Percentiles rank a stretch among this genome's conserved stretches.
phyloP scores from a whole-genome alignment of 2,888 invertebrate species.

The Amphiduros pacificus region DNA sequence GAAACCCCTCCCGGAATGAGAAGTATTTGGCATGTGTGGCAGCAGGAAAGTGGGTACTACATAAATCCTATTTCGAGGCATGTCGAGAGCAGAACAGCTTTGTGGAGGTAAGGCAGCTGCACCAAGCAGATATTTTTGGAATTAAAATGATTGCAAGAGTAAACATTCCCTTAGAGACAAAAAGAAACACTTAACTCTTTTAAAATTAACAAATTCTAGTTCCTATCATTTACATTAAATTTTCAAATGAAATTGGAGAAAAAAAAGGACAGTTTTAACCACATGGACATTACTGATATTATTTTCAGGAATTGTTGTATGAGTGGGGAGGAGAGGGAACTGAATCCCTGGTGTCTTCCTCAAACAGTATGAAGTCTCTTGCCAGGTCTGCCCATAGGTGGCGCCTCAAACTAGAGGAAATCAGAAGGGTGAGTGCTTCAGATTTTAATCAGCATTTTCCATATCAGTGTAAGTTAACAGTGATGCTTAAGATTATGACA shows the following conservation, averaged over 20 bases:
- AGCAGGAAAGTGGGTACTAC: conserved; percentile 87
- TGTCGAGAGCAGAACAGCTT: conserved; percentile 69
- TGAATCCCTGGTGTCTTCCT: conserved; percentile 40
- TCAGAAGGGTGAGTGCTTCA: not conserved
- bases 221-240: no score
- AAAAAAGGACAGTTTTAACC: not conserved
- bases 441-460: no score
- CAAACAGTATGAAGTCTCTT: conserved; percentile 37
- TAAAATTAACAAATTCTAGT: no score
- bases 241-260: no score
- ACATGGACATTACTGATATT: not conserved
- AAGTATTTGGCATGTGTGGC: conserved; percentile 85
- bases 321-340: conserved; percentile 80
- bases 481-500: no score
- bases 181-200: no score
- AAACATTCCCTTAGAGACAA: no score
- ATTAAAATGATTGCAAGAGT: not conserved
- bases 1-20: conserved; percentile 69
- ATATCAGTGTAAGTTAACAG: no score
- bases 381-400: conserved; percentile 64
- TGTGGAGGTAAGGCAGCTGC: conserved; percentile 65
- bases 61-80: conserved; percentile 74
- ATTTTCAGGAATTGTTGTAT: conserved; percentile 73
- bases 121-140: not conserved
- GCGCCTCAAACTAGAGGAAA: conserved; percentile 65